Conservation (phyloP, 2,113 vertebrate genomes). For the Bos javanicus region DNA sequence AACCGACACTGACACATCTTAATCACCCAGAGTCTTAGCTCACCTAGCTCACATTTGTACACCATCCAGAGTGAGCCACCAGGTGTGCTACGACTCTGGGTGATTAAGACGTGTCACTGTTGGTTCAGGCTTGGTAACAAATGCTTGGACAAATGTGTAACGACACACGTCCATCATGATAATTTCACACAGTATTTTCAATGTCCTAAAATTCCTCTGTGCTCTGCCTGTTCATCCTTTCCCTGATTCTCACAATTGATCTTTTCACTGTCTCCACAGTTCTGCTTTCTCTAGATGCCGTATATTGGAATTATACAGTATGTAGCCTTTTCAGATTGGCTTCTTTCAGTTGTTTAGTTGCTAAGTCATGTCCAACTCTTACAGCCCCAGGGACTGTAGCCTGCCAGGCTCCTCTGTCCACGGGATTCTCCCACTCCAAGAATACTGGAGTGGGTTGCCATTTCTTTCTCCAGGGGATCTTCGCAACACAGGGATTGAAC, state of each 20-base stretch:
- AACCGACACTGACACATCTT: neutral
- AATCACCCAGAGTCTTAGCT: neutral
- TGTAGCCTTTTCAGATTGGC: neutral
- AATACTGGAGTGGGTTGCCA: neutral
- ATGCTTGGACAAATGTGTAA: neutral
- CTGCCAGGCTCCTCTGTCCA: neutral
- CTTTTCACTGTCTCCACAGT: neutral
- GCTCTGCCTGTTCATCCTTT: neutral
- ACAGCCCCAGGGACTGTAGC: neutral
- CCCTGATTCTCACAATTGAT: neutral
- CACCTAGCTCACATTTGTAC: neutral
- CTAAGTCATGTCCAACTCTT: neutral
- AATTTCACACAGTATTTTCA: neutral
- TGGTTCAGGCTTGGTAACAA: neutral
- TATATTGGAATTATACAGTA: neutral
- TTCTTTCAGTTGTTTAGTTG: neutral
- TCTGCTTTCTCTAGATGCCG: neutral
- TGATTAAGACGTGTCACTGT: neutral
- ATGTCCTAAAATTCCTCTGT: neutral
- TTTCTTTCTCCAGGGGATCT: neutral
- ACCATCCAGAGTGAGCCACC: neutral
- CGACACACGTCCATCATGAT: neutral
- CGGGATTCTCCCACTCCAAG: neutral
- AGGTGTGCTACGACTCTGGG: neutral
- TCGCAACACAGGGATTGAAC: neutral